Percentiles rank a stretch among this genome's conserved stretches.
phyloP scores from a whole-genome alignment of 2,888 invertebrate genomes.

The Schizaphis graminum region DNA sequence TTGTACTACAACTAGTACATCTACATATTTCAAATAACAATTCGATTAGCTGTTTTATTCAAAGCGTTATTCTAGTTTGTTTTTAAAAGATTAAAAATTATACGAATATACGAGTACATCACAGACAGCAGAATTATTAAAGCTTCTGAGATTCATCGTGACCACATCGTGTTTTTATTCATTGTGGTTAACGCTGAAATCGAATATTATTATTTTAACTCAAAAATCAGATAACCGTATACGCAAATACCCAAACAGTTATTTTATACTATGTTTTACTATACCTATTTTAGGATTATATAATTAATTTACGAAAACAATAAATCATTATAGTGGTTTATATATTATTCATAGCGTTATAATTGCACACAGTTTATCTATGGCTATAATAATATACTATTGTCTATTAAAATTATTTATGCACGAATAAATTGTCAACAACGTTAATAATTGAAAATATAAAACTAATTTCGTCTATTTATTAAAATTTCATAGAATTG shows the following conservation, averaged over 20 bases:
- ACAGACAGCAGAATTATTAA: neutral
- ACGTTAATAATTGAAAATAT: neutral
- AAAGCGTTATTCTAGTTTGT: neutral
- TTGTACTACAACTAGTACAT: neutral
- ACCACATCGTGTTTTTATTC: neutral
- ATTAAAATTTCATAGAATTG: neutral
- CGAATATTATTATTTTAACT: neutral
- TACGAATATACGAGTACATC: neutral
- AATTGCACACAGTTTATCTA: neutral
- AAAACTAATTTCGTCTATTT: neutral
- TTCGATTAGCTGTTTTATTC: neutral
- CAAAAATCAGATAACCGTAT: too few relatives aligned
- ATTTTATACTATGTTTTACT: neutral
- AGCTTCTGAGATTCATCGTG: neutral
- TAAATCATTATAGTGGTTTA: neutral
- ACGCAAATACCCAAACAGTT: neutral
- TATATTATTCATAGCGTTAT: neutral
- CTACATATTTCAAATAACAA: neutral
- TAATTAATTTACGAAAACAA: neutral
- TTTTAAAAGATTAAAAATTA: neutral
- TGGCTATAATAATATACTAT: neutral
- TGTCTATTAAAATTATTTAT: neutral
- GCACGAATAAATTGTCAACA: neutral
- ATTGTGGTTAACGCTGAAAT: neutral
- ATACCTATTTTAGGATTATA: neutral